Conservation (phyloP, 2,888 invertebrate species). For the Lepidocyrtoides sp. region DNA sequence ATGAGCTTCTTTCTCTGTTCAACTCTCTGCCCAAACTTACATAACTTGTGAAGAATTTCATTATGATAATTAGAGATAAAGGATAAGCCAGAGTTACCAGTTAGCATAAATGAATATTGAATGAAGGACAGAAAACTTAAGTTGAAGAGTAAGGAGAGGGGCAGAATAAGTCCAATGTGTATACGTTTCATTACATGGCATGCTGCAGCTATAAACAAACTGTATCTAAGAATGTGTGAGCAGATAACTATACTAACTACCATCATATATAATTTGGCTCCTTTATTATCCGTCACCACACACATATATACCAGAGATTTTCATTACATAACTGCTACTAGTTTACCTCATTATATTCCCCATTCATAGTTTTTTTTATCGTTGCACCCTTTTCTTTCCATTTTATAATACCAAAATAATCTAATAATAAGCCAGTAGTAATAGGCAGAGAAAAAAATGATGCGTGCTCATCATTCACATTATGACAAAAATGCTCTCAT, state of each 20-base stretch:
- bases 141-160: slow-evolving; percentile 2
- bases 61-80: slow-evolving; percentile 85
- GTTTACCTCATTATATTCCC: slow-evolving; percentile 68
- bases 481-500: slow-evolving; percentile 13
- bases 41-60: slow-evolving; percentile 81
- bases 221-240: too few species aligned
- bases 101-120: slow-evolving; percentile 85
- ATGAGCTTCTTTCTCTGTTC: slow-evolving; percentile 1
- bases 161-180: background rate
- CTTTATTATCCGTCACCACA: slow-evolving; percentile 29
- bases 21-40: slow-evolving; percentile 37
- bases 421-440: background rate
- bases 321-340: slow-evolving; percentile 18
- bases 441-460: slow-evolving; percentile 14
- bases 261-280: slow-evolving; percentile 4
- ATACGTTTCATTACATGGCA: too few species aligned
- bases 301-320: slow-evolving; percentile 21
- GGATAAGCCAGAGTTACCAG: slow-evolving; percentile 83
- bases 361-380: slow-evolving; percentile 42
- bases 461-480: slow-evolving; percentile 27
- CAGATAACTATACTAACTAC: too few species aligned
- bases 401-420: background rate
- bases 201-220: too few species aligned
- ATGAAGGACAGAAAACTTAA: slow-evolving; percentile 70
- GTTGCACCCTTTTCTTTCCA: slow-evolving; percentile 5